These are phyloP conservation scores for Hylomyscus alleni DNA, from an alignment of 2,797 vertebrate species.

Conservation along the genomic window DNA sequence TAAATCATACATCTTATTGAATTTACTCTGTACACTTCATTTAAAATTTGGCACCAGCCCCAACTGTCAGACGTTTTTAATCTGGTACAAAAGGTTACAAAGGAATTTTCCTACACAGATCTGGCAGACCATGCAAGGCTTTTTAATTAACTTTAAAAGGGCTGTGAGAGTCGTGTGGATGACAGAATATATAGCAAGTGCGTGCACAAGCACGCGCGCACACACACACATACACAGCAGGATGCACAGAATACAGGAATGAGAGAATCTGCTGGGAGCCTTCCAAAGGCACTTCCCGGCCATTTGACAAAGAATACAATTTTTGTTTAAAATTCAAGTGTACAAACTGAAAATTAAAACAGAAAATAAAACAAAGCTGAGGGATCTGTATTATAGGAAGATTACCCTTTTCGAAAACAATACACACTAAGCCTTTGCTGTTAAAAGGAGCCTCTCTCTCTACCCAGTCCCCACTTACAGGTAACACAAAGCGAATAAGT, in stretches of 20 bases:
- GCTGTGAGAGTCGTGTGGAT: conserved; percentile 65
- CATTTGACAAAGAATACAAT: conserved; percentile 52
- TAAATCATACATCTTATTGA: conserved; percentile 75
- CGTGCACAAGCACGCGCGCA: neutral
- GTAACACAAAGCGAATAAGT: neutral
- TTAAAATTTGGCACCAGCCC: conserved; percentile 79
- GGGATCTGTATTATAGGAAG: conserved; percentile 31
- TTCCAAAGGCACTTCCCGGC: conserved; percentile 67
- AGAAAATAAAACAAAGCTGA: conserved; percentile 56
- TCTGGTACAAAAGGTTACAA: conserved; percentile 81
- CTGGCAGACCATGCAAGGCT: conserved; percentile 74
- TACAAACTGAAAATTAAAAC: conserved; percentile 52
- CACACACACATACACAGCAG: neutral
- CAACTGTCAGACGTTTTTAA: conserved; percentile 80
- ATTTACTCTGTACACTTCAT: conserved; percentile 79
- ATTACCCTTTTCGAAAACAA: conserved; percentile 52
- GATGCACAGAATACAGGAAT: neutral
- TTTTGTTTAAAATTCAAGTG: conserved; percentile 67
- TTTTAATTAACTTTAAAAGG: conserved; percentile 84
- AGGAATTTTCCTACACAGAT: conserved; percentile 65
- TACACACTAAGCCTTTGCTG: neutral
- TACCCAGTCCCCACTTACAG: neutral
- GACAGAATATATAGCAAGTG: conserved; percentile 74
- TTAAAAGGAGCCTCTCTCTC: neutral
- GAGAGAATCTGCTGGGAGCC: conserved; percentile 55